These are phyloP conservation scores for Calidris pugnax DNA, from an alignment of 2,113 vertebrate genomes.

Conservation along the genomic window DNA sequence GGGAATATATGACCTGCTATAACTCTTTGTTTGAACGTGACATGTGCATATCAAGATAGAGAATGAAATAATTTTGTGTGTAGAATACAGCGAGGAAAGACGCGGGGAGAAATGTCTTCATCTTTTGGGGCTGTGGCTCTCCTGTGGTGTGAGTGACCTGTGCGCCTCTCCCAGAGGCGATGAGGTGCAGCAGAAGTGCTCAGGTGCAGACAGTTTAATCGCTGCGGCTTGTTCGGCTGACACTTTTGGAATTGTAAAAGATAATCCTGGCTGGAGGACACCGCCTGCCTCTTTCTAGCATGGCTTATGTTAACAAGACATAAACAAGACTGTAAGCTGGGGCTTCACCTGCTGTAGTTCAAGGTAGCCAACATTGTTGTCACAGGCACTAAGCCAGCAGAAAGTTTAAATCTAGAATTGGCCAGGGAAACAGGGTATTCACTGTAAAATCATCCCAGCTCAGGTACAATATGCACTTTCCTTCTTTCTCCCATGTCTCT, in stretches of 20 bases:
- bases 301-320: background rate
- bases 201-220: background rate
- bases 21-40: background rate
- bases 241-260: background rate
- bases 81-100: background rate
- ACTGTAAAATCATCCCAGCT: background rate
- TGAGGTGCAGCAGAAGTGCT: background rate
- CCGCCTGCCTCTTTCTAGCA: background rate
- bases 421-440: background rate
- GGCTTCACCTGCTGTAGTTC: background rate
- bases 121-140: background rate
- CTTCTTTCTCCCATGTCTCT: background rate
- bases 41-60: background rate
- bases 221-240: background rate
- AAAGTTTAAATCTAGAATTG: background rate
- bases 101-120: background rate
- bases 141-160: rapidly evolving
- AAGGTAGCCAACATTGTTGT: background rate
- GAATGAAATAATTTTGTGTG: background rate
- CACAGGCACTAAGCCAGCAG: background rate
- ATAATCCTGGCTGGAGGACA: background rate
- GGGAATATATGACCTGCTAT: background rate
- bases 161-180: background rate
- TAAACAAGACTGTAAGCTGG: background rate
- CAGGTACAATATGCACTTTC: background rate